A percentile compares a stretch with the other conserved stretches of the same genome.
phyloP scores from a whole-genome alignment of 2,113 vertebrate genomes.

The Pomatorhinus ruficollis region DNA sequence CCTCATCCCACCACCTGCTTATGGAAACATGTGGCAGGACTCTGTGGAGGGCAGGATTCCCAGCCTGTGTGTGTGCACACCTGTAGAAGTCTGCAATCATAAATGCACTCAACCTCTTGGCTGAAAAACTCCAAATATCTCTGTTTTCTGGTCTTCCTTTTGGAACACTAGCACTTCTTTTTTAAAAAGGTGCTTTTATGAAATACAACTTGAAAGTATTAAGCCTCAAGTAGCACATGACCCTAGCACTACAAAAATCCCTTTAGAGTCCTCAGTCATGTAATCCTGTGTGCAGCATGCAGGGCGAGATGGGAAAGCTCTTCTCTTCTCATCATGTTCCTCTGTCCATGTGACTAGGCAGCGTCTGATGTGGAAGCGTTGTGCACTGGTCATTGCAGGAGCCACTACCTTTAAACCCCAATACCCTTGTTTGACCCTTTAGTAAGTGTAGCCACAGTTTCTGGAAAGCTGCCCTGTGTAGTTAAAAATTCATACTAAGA shows the following conservation, averaged over 20 bases:
- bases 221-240: neutral
- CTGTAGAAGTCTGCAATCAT: neutral
- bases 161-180: neutral
- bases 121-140: neutral
- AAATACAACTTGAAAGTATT: neutral
- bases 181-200: neutral
- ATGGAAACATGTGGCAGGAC: neutral
- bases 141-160: neutral
- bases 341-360: neutral
- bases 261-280: neutral
- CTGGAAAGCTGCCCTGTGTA: neutral
- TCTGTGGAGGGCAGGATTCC: neutral
- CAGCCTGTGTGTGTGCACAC: accelerated
- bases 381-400: neutral
- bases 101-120: neutral
- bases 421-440: neutral
- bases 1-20: neutral
- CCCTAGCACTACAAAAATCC: neutral
- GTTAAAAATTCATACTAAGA: neutral
- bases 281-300: neutral
- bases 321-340: accelerated
- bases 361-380: neutral
- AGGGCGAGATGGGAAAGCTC: neutral
- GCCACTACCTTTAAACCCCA: neutral
- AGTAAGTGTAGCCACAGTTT: neutral